These are phyloP conservation scores for Temnothorax longispinosus DNA, from an alignment of 1,140 invertebrate species.

Conservation along the genomic window DNA sequence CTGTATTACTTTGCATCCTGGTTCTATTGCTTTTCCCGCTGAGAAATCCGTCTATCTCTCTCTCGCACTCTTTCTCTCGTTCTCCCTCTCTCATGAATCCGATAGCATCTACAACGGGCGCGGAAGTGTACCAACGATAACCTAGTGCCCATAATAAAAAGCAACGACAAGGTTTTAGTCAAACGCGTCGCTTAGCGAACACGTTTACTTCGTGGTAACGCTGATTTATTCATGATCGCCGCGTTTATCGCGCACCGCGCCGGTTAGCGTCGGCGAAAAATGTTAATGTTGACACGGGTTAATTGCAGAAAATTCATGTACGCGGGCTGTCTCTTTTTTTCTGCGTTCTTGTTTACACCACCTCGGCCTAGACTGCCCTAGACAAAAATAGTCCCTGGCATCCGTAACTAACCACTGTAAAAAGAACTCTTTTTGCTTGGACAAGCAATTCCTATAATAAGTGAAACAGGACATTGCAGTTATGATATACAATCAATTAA, in stretches of 20 bases:
- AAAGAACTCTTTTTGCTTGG: too few relatives aligned
- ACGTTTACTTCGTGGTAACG: conserved; percentile 33
- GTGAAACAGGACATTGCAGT: too few relatives aligned
- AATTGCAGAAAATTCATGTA: conserved; percentile 47
- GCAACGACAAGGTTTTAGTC: conserved; percentile 25
- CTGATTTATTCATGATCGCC: conserved; percentile 55
- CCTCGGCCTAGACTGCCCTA: neutral
- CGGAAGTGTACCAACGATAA: conserved; percentile 21
- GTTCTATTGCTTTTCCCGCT: conserved; percentile 6
- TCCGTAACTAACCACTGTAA: neutral
- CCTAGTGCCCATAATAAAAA: conserved; percentile 32
- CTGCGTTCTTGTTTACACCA: neutral
- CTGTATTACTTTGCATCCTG: conserved; percentile 23
- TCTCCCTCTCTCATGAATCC: neutral
- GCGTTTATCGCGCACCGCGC: conserved; percentile 41
- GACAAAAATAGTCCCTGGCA: neutral
- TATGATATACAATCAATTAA: too few relatives aligned
- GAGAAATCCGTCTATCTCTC: neutral
- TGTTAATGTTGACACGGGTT: conserved; percentile 51
- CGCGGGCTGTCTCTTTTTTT: neutral
- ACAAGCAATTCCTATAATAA: neutral
- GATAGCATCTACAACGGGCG: conserved; percentile 22
- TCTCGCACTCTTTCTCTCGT: neutral
- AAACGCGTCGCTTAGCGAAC: conserved; percentile 35
- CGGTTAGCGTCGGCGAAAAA: conserved; percentile 41